A percentile compares a stretch with the other conserved stretches of the same genome.
Conservation (phyloP, 2,113 vertebrate species). For the Aspiorhynchus laticeps region DNA sequence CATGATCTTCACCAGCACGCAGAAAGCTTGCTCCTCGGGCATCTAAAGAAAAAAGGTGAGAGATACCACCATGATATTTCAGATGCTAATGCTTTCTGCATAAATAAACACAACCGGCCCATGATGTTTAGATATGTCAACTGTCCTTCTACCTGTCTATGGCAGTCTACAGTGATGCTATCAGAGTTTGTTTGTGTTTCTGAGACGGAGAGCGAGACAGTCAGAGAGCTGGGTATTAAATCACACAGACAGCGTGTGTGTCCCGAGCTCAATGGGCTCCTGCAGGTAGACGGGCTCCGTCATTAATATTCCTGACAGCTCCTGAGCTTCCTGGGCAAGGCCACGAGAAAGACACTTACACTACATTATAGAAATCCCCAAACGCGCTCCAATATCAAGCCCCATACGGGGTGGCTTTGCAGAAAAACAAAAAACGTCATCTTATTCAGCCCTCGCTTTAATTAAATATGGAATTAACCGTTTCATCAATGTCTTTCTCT, state of each 20-base stretch:
- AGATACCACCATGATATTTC: not conserved
- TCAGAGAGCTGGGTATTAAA: conserved; percentile 58
- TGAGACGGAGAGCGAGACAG: conserved; percentile 31
- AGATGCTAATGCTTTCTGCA: not conserved
- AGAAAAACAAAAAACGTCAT: conserved; percentile 5
- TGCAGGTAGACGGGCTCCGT: conserved; percentile 57
- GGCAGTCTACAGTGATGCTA: not conserved
- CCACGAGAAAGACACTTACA: conserved; percentile 29
- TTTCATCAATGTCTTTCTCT: conserved; percentile 25
- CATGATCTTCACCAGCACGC: conserved; percentile 98
- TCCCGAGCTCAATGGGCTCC: conserved; percentile 58
- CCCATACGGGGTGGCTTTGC: not conserved
- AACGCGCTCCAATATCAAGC: conserved; percentile 13
- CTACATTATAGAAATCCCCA: conserved; percentile 37
- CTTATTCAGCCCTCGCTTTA: not conserved
- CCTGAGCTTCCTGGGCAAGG: conserved; percentile 54
- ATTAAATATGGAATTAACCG: conserved; percentile 36
- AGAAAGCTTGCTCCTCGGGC: conserved; percentile 98
- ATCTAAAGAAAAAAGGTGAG: conserved; percentile 77
- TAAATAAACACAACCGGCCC: not conserved
- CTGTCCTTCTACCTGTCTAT: not conserved
- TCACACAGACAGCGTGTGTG: conserved; percentile 59
- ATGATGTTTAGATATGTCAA: not conserved
- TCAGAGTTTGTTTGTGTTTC: conserved; percentile 26
- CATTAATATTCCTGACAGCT: conserved; percentile 66